phyloP scores from a whole-genome alignment of 2,888 invertebrate genomes.

The Bhutanitis thaidina region DNA sequence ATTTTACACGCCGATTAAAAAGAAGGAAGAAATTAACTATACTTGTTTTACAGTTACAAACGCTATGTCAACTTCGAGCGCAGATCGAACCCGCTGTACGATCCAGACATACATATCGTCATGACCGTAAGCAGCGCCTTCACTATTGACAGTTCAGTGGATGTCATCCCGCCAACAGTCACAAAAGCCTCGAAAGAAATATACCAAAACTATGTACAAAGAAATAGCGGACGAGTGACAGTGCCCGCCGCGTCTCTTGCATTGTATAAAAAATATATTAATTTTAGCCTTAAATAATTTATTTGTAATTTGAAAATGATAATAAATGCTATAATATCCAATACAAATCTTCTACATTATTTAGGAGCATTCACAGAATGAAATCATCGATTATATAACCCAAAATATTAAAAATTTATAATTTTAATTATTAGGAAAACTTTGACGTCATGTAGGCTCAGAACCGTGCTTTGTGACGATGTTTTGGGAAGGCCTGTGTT shows the following conservation, averaged over 20 bases:
- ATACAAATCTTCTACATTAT: too few species aligned
- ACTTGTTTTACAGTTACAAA: conserved; percentile 66
- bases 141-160: conserved; percentile 81
- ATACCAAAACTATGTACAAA: conserved; percentile 84
- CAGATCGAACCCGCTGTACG: conserved; percentile 77
- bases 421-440: too few species aligned
- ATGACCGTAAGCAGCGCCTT: conserved; percentile 83
- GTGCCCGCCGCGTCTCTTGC: conserved; percentile 42
- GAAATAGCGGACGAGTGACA: conserved; percentile 72
- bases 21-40: neutral
- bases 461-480: too few species aligned
- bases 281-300: conserved; percentile 38
- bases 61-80: conserved; percentile 82
- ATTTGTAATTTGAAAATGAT: neutral
- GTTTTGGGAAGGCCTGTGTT: too few species aligned
- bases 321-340: too few species aligned
- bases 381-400: too few species aligned
- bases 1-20: too few species aligned
- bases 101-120: conserved; percentile 72
- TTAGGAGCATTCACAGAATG: too few species aligned
- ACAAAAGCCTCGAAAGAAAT: conserved; percentile 81
- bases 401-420: too few species aligned
- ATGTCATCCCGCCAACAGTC: conserved; percentile 84
- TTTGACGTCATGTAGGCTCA: too few species aligned
- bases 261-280: conserved; percentile 57